A percentile compares a stretch with the other conserved stretches of the same genome.
These are phyloP conservation scores for Perodicticus potto DNA, from an alignment of 2,797 vertebrate species.

Conservation along the genomic window DNA sequence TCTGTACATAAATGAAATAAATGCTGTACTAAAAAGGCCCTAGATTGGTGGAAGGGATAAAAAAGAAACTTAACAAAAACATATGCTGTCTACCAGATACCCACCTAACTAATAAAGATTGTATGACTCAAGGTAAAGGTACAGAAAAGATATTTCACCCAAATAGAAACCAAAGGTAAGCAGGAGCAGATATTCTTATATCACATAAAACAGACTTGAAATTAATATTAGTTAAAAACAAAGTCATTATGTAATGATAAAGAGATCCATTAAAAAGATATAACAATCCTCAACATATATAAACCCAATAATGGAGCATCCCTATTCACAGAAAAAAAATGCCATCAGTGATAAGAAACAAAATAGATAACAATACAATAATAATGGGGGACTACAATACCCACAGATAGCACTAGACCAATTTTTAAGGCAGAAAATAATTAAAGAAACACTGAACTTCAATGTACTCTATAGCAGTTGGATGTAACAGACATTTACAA, in stretches of 20 bases:
- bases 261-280: not conserved
- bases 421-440: not conserved
- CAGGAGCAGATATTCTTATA: not conserved
- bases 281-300: not conserved
- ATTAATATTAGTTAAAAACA: not conserved
- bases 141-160: not conserved
- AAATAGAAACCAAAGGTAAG: not conserved
- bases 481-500: not conserved
- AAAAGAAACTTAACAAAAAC: not conserved
- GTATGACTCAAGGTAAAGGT: not conserved
- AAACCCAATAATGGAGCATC: not conserved
- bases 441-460: not conserved
- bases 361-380: not conserved
- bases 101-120: not conserved
- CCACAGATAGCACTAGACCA: not conserved
- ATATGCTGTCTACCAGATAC: not conserved
- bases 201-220: not conserved
- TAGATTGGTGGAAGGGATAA: not conserved
- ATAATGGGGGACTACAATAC: not conserved
- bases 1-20: not conserved
- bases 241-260: not conserved
- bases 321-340: not conserved
- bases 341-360: not conserved
- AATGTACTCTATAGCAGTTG: not conserved
- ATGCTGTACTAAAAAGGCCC: not conserved